Evolutionary conservation across 2,113 vertebrate genomes (phyloP).

Genomic region (Lophotis ruficrista): DNA sequence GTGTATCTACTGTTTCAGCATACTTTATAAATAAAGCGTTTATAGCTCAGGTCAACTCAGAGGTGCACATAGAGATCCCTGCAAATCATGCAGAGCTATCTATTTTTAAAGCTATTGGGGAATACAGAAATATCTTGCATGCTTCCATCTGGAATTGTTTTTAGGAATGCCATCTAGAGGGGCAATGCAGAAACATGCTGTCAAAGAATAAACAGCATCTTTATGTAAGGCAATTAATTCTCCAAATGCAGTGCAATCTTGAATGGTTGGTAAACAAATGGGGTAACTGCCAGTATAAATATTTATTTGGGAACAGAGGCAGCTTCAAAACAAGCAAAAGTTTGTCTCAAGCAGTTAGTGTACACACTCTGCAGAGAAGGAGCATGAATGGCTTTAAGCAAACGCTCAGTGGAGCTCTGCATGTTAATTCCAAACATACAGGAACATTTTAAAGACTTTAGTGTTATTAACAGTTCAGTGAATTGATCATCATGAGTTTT

Average conservation of each 20-base stretch:
- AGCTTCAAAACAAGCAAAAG: slow-evolving; percentile 60
- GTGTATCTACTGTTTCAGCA: neutral
- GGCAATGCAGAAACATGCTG: slow-evolving; percentile 33
- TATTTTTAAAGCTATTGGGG: slow-evolving; percentile 50
- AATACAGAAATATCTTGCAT: slow-evolving; percentile 41
- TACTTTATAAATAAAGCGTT: neutral
- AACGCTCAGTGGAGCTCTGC: neutral
- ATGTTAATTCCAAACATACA: neutral
- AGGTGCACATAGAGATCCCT: neutral
- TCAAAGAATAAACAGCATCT: slow-evolving; percentile 67
- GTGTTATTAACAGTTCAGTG: neutral
- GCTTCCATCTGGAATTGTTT: slow-evolving; percentile 59
- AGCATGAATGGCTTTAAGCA: slow-evolving; percentile 41
- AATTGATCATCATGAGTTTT: neutral
- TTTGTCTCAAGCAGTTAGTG: slow-evolving; percentile 51
- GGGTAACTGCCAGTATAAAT: slow-evolving; percentile 74
- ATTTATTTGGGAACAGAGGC: slow-evolving; percentile 68
- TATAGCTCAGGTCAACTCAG: neutral
- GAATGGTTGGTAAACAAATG: slow-evolving; percentile 71
- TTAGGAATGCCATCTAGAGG: slow-evolving; percentile 47
- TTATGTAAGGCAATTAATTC: slow-evolving; percentile 65
- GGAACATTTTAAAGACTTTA: neutral
- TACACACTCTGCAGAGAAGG: neutral
- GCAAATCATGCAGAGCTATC: neutral
- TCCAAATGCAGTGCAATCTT: slow-evolving; percentile 35